Percentiles rank a stretch among this genome's conserved stretches.
These are phyloP conservation scores for Cantharis rufa DNA, from an alignment of 2,888 invertebrate species.

Conservation along the genomic window DNA sequence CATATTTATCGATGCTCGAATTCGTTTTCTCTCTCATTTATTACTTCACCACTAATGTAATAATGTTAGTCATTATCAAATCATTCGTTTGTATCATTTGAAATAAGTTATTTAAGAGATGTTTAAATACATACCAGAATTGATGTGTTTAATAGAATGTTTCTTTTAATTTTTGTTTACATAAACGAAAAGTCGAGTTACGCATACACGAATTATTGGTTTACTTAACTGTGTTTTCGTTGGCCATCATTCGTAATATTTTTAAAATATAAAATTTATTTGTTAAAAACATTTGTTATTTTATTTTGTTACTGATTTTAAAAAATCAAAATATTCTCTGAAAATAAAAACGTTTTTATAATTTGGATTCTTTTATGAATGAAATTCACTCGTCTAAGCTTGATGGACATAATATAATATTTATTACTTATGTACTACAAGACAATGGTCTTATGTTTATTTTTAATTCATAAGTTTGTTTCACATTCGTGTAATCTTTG, in stretches of 20 bases:
- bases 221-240: neutral
- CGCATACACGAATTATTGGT: neutral
- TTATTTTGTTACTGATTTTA: neutral
- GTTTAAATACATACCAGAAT: neutral
- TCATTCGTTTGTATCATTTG: neutral
- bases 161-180: neutral
- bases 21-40: slow-evolving; percentile 11
- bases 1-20: slow-evolving; percentile 15
- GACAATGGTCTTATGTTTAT: neutral
- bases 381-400: neutral
- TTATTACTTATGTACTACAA: neutral
- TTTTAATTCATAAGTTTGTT: neutral
- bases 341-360: neutral
- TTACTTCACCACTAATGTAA: neutral
- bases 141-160: neutral
- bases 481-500: neutral
- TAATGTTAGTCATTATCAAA: neutral
- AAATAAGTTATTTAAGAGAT: neutral
- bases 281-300: neutral
- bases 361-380: neutral
- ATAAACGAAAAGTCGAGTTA: neutral
- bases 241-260: neutral
- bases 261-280: neutral
- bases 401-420: neutral
- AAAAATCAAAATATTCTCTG: neutral